Evolutionary conservation across 2,888 invertebrate genomes (phyloP).

Genomic region (Rhynchonema sp.): DNA sequence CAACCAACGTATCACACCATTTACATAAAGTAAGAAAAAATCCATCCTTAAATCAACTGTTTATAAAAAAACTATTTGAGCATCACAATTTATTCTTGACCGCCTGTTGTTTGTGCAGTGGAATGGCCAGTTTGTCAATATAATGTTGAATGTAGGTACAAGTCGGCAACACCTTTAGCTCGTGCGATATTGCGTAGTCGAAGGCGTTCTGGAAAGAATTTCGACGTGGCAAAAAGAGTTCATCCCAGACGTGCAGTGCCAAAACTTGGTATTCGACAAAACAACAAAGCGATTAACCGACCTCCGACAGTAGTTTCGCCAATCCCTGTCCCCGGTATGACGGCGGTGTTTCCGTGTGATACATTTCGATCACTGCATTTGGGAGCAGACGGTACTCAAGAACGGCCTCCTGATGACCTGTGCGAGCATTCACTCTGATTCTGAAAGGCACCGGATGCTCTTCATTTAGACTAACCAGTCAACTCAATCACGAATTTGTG

Average conservation of each 20-base stretch:
- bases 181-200: background rate
- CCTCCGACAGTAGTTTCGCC: background rate
- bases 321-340: background rate
- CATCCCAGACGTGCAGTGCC: too few relatives aligned
- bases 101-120: too few relatives aligned
- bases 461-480: background rate
- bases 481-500: background rate
- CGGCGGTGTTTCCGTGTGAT: background rate
- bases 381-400: background rate
- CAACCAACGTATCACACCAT: too few relatives aligned
- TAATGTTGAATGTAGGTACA: background rate
- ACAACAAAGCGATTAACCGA: background rate
- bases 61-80: too few relatives aligned
- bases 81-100: too few relatives aligned
- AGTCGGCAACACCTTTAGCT: background rate
- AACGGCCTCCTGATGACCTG: too few relatives aligned
- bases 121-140: background rate
- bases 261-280: too few relatives aligned
- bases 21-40: too few relatives aligned
- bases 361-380: background rate
- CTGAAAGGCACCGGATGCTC: background rate
- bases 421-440: too few relatives aligned
- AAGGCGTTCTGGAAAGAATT: background rate
- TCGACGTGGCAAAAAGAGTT: too few relatives aligned
- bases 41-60: too few relatives aligned